A percentile compares a stretch with the other conserved stretches of the same genome.
phyloP scores from a whole-genome alignment of 2,888 invertebrate species.

The Monoplex corrugatus region DNA sequence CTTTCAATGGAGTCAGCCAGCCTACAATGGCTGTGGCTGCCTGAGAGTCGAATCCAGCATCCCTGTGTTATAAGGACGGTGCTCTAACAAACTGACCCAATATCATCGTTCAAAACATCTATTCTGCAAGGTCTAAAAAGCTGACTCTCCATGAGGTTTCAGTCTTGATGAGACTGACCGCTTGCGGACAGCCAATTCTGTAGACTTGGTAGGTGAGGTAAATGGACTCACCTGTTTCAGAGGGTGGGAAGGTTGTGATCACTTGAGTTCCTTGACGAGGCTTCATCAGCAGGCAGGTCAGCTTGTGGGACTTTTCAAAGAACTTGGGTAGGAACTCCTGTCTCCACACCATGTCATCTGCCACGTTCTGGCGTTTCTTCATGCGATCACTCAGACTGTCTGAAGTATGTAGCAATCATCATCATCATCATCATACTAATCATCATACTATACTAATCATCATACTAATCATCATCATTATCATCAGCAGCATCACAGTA shows the following conservation, averaged over 20 bases:
- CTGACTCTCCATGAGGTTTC: background rate
- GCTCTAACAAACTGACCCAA: too few species aligned
- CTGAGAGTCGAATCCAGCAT: too few species aligned
- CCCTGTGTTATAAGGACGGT: too few species aligned
- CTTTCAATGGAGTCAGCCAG: too few species aligned
- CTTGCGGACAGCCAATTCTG: background rate
- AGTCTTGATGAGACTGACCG: background rate
- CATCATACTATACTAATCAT: too few species aligned
- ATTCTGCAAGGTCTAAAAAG: background rate
- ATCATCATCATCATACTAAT: too few species aligned
- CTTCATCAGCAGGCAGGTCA: conserved; percentile 39
- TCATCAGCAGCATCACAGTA: too few species aligned
- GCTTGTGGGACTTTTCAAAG: conserved; percentile 24
- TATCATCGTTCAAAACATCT: too few species aligned
- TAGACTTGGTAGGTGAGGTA: background rate
- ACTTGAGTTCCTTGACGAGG: conserved; percentile 23
- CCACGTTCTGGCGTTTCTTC: conserved; percentile 15
- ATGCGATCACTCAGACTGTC: conserved; percentile 46
- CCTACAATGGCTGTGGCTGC: too few species aligned
- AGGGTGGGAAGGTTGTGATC: conserved; percentile 16
- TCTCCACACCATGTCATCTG: conserved; percentile 42
- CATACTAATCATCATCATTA: too few species aligned
- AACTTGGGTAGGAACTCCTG: conserved; percentile 44
- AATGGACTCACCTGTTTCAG: conserved; percentile 12
- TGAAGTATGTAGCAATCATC: background rate